These are phyloP conservation scores for Bufo gargarizans DNA, from an alignment of 2,113 vertebrate species.

Conservation along the genomic window DNA sequence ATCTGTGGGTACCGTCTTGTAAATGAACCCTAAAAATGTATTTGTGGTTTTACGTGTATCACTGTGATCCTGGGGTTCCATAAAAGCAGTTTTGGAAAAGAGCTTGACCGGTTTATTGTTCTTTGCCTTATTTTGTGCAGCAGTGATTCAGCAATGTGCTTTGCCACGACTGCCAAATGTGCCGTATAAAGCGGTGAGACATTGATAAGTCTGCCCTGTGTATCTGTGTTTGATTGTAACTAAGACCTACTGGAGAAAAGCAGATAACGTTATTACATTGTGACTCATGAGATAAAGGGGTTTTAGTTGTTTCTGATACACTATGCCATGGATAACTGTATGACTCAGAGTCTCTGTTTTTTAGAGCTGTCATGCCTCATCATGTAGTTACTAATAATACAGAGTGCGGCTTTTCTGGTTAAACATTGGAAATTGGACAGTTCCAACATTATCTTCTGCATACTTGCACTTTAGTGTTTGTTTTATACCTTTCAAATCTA, in stretches of 20 bases:
- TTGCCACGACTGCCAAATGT: background rate
- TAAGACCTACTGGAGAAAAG: background rate
- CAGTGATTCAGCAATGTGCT: background rate
- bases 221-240: background rate
- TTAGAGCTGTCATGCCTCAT: background rate
- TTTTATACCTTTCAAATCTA: no score
- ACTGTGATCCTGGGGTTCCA: background rate
- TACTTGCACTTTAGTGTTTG: background rate
- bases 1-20: no score
- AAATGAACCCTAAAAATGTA: background rate
- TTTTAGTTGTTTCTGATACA: background rate
- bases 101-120: background rate
- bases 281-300: background rate
- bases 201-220: background rate
- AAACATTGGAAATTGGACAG: background rate
- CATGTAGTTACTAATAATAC: background rate
- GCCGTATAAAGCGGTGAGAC: background rate
- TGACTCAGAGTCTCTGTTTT: background rate
- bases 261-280: background rate
- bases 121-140: background rate
- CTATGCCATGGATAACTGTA: background rate
- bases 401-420: background rate
- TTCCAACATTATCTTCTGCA: background rate
- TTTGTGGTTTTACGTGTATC: background rate
- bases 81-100: background rate